Conservation (phyloP, 2,888 invertebrate genomes). For the Leucozona laternaria region DNA sequence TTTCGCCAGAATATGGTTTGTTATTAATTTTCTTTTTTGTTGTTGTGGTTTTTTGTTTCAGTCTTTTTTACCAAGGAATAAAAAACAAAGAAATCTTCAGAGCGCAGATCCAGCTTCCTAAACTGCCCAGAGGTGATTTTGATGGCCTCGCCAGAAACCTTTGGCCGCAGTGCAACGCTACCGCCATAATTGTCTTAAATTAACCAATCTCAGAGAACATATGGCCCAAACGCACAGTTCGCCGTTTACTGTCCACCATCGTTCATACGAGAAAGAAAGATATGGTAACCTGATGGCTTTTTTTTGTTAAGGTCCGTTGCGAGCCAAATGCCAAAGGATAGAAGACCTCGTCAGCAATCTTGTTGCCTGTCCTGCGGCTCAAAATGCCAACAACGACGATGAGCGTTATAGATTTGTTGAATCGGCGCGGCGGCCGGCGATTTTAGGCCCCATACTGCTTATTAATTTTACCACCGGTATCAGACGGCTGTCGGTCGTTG, state of each 20-base stretch:
- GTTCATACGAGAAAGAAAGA: not conserved
- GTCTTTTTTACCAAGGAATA: constrained; percentile 65
- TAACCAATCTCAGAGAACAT: constrained; percentile 76
- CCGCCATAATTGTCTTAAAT: constrained; percentile 77
- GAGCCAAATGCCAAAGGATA: constrained; percentile 53
- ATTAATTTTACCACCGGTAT: constrained; percentile 68
- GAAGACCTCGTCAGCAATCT: constrained; percentile 78
- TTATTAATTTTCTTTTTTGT: constrained; percentile 75
- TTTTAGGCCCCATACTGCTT: constrained; percentile 71
- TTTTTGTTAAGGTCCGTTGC: constrained; percentile 33
- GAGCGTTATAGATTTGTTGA: constrained; percentile 82
- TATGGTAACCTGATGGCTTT: constrained; percentile 7
- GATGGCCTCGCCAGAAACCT: constrained; percentile 72
- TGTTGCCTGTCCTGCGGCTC: constrained; percentile 83
- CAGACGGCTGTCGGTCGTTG: constrained; percentile 57
- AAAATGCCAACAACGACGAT: constrained; percentile 81
- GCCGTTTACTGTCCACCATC: constrained; percentile 7
- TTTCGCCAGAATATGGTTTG: constrained; percentile 57
- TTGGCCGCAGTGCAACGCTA: constrained; percentile 71
- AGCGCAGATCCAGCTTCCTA: constrained; percentile 41
- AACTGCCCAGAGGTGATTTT: constrained; percentile 73
- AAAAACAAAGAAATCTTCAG: constrained; percentile 6
- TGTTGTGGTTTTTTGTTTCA: constrained; percentile 75
- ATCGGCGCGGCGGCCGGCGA: constrained; percentile 39
- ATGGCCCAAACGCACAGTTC: constrained; percentile 49